These are phyloP conservation scores for Euura lappo DNA, from an alignment of 1,140 invertebrate genomes.

Conservation along the genomic window DNA sequence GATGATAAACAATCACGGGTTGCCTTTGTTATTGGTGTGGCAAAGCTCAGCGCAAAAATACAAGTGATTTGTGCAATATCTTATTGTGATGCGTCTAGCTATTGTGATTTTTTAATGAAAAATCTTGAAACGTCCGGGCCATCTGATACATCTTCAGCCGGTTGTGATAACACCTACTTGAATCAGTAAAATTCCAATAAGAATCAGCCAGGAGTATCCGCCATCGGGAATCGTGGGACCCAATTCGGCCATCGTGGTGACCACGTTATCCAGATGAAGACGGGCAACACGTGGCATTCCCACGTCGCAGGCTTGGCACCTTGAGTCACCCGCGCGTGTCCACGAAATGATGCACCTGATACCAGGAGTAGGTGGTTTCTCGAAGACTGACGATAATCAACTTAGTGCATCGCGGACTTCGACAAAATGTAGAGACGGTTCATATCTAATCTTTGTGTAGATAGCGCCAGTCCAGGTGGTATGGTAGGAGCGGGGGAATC, in stretches of 20 bases:
- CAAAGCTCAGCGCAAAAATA: too few relatives aligned
- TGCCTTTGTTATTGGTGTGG: too few relatives aligned
- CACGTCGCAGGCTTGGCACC: not conserved
- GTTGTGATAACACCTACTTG: constrained; percentile 49
- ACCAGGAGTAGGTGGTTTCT: not conserved
- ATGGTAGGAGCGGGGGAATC: not conserved
- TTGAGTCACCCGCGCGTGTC: not conserved
- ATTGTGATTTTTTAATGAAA: too few relatives aligned
- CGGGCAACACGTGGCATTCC: constrained; percentile 21
- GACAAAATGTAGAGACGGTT: not conserved
- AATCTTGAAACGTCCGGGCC: too few relatives aligned
- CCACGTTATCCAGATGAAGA: constrained; percentile 60
- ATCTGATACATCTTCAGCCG: too few relatives aligned
- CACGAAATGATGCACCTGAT: not conserved
- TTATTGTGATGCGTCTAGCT: too few relatives aligned
- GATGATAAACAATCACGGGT: too few relatives aligned
- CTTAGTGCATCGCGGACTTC: not conserved
- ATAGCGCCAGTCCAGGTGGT: not conserved
- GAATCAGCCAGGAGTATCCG: constrained; percentile 69
- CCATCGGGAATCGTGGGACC: constrained; percentile 69
- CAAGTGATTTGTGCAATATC: too few relatives aligned
- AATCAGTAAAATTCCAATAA: constrained; percentile 64
- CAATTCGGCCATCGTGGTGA: constrained; percentile 68
- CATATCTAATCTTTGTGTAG: not conserved
- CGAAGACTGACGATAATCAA: not conserved